Evolutionary conservation across 2,113 vertebrate species (phyloP), one percentile per base, ranked within the genome.

Genomic region (Neogobius melanostomus): DNA sequence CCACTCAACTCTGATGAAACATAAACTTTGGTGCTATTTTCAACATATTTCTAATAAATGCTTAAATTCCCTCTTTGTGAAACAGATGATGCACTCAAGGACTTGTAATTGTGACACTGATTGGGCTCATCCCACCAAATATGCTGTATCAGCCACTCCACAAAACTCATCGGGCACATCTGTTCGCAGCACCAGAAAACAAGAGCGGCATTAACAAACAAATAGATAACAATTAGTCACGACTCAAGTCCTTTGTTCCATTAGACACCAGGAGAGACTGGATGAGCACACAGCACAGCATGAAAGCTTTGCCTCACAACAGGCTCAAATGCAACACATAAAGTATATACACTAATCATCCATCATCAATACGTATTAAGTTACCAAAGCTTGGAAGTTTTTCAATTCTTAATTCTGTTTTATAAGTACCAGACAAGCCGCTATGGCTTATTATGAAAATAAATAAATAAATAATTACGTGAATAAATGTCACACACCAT

Each of bases 111-210:
- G 80, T 66, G 71, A 74, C 62, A 68, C 85, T 88, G 81, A 91
- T 90, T 88, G 85, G 84, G 77, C 80, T 84, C 72, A 54, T 84
- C 82, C 82, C 72, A 72, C 73, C 64, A 72, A 81, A 84, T 77
- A 83, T 74, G 28, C 53, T 56, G 53, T 11, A 66, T 82, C 79
- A 74, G 79, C 88, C 83, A 85, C 89, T 92, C 89, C 82, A 89
- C 87, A 79, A 81, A 85, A 76, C 89, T 90, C 85, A 90, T 91
- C 87, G 87, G 72, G 82, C 88, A 83, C 90, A 89, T 89, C 90
- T 90, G 88, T 84, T 90, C 71, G 77, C 64, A 80, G 69, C 87
- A 76, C 82, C 68, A 70, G 75, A 84, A 78, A 86, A 89, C 85
- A 82, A 82, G 74, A 79, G 72, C 52, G 71, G 68, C 76, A 77